Evolutionary conservation across 1,140 invertebrate genomes (phyloP), one percentile per base, ranked within the genome.

Genomic region (Pentalonia nigronervosa): DNA sequence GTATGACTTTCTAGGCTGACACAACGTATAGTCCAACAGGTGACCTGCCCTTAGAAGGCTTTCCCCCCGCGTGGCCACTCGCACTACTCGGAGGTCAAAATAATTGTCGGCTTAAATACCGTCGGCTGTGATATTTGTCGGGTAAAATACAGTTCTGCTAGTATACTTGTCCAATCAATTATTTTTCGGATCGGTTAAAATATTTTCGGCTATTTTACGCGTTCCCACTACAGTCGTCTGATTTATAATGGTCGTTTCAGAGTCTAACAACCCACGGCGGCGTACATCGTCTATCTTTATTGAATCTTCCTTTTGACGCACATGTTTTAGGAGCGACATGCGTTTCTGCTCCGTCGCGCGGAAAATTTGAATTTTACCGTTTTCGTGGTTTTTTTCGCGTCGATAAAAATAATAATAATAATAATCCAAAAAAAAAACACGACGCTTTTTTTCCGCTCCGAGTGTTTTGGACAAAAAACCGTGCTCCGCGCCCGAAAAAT

Each of bases 331-430:
- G 81, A 23, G 21, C 23, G 41, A 23, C 87, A 23, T n/a, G 84
- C 45, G 47, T 89, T 89, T 89, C 48, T 53, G 48, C 47, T 50
- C 17, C 7, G 30, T 36, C 17, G 48, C 17, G 87, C 4, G 48
- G 87, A 89, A 89, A 53, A 89, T 88, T 88, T 88, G 30, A 88
- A 88, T 84, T 84, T 84, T 41, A 23, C 83, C 21, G 41, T 84
- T 8, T 25, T 41, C 36, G 25, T 41, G 83, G 83, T 36, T 36
- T 83, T 36, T 83, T 83, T 20, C 34, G 21, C 81, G 21, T 41
- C 34, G 36, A 83, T 83, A 83, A 36, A 41, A 83, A 83, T 83
- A 36, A 81, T 81, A 83, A 76, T 34, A 76, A 83, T 83, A 41
- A 83, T 41, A 53, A 53, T 14, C 60, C 4, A 14, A 20, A 76